Base-by-base conservation (phyloP, 2,797 vertebrate genomes). In the Cryptoblepharus egeriae region DNA sequence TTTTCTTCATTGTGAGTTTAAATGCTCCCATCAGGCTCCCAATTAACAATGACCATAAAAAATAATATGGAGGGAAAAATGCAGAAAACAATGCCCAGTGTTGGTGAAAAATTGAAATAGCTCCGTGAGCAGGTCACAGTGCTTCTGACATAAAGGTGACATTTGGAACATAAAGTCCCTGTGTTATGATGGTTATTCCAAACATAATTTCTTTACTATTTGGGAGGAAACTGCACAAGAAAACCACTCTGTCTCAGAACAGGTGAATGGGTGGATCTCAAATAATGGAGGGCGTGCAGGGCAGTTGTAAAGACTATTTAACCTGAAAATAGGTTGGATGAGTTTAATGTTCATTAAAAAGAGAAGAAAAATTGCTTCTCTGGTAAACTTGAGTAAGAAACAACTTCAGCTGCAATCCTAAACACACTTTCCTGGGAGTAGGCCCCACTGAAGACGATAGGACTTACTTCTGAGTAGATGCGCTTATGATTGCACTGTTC, bases 1-100 rank as follows among this genome's bases (percentile, higher is more conserved):
- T 68, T 26, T 42, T 92, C 79, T 75, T 90, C 79, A 84, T 92
- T 93, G 90, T 92, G 84, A 91, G 81, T 73, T 90, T 91, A 81
- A 74, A 71, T 85, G 81, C 75, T 90, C 87, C 87, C 88, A 26
- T 89, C 88, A 87, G 75, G 76, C 45, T 30, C 61, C 3, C 65
- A 84, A 91, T 93, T 90, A 92, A 28, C 64, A 90, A 82, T 26
- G 6, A 76, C 89, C 75, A 87, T 55, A 68, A 39, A n/a, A 85
- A 74, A 83, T 79, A 77, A 84, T 75, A 58, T 35, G 79, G 26
- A 42, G 77, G 2, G 64, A 45, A 13, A 67, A 71, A 71, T 0
- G 70, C 61, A 61, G 58, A 71, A 83, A 91, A 85, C 88, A 79
- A 83, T 2, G 22, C 12, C 9, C 32, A 0, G n/a, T 79, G 82